Conservation (phyloP, 2,888 invertebrate species). For the Poecilus cupreus region DNA sequence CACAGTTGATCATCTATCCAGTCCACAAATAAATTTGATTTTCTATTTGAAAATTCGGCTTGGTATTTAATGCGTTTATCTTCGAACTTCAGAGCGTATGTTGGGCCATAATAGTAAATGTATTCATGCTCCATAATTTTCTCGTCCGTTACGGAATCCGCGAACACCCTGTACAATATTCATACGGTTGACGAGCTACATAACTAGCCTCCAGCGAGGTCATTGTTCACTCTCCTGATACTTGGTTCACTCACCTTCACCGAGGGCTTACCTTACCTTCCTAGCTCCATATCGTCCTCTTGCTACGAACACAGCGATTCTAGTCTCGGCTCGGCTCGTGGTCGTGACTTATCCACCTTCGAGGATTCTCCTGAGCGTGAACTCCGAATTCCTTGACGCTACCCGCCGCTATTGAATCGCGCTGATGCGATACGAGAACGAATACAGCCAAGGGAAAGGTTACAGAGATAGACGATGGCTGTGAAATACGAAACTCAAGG, state of each 20-base stretch:
- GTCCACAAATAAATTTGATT: no score
- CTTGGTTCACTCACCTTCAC: constrained; percentile 50
- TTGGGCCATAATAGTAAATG: no score
- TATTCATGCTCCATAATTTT: no score
- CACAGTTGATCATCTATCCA: no score
- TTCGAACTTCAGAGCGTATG: no score
- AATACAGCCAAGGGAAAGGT: background rate
- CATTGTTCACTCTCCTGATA: constrained; percentile 49
- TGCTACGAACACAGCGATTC: background rate
- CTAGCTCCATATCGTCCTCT: constrained; percentile 15
- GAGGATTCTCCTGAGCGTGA: background rate
- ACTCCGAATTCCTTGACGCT: background rate
- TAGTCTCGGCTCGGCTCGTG: background rate
- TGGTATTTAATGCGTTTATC: no score
- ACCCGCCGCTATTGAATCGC: background rate
- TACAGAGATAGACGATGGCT: background rate
- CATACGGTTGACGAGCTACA: constrained; percentile 5
- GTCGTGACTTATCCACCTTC: background rate
- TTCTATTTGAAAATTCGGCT: no score
- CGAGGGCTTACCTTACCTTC: constrained; percentile 22
- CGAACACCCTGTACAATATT: background rate
- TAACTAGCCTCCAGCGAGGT: constrained; percentile 45
- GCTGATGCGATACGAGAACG: background rate
- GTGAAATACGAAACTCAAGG: no score
- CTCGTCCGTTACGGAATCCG: background rate